These are phyloP conservation scores for Scaptomyza cyrtandrae DNA, from an alignment of 2,888 invertebrate species.

Conservation along the genomic window DNA sequence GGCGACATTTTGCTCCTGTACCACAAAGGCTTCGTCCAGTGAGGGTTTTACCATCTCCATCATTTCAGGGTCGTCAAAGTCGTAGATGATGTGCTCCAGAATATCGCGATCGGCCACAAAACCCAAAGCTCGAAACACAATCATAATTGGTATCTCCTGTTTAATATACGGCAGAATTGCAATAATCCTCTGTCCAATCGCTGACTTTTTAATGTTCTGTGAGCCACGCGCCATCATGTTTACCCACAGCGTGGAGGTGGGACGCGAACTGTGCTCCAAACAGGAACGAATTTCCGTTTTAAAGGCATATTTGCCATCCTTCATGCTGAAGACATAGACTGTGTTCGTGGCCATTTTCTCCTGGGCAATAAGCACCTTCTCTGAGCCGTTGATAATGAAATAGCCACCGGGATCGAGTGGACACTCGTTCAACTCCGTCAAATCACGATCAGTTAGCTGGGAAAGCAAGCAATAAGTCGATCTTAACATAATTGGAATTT, in stretches of 20 bases:
- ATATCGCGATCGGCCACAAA: slow-evolving; percentile 99
- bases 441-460: slow-evolving; percentile 98
- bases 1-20: slow-evolving; percentile 99
- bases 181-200: slow-evolving; percentile 99
- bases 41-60: slow-evolving; percentile 99
- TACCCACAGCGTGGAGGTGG: slow-evolving; percentile 99
- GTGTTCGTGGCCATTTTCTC: slow-evolving; percentile 99
- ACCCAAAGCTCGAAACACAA: slow-evolving; percentile 99
- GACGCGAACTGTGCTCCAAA: slow-evolving; percentile 95
- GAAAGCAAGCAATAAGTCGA: slow-evolving; percentile 98
- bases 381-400: slow-evolving; percentile 99
- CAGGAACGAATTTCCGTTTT: slow-evolving; percentile 99
- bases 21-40: slow-evolving; percentile 99
- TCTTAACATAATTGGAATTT: slow-evolving; percentile 99
- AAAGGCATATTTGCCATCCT: slow-evolving; percentile 99
- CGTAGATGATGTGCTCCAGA: slow-evolving; percentile 99
- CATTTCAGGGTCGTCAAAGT: slow-evolving; percentile 99
- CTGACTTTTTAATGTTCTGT: slow-evolving; percentile 99
- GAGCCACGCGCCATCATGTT: slow-evolving; percentile 99
- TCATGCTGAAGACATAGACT: slow-evolving; percentile 99
- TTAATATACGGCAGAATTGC: slow-evolving; percentile 99
- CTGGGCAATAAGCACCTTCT: slow-evolving; percentile 99
- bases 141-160: slow-evolving; percentile 99
- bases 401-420: slow-evolving; percentile 99
- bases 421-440: slow-evolving; percentile 99